Base-by-base conservation (phyloP, 1,140 invertebrate genomes). In the Drosophila prosaltans region DNA sequence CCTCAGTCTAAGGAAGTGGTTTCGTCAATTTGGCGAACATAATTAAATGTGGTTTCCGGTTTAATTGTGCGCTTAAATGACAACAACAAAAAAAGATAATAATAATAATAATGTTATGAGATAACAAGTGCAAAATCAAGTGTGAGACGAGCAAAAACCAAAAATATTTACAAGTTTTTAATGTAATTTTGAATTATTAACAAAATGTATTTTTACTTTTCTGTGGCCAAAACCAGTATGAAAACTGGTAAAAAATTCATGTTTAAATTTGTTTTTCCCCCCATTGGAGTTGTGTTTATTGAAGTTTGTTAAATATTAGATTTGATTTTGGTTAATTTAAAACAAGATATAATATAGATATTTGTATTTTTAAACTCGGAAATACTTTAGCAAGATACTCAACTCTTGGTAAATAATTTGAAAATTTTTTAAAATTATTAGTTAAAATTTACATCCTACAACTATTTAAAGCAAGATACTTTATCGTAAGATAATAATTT, bases 1-100 rank as follows among this genome's bases (percentile, higher is more conserved):
- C 21, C n/a, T n/a, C 32, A 39, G 55, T 21, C 55, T 58, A 39
- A 60, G 65, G 57, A 68, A 61, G 65, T 48, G 65, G 55, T 68
- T 60, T 48, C 65, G 43, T 40, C 65, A 66, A 43, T 58, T 54
- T 65, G 9, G 48, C 48, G 40, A 65, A 65, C 48, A 55, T 55
- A 54, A 65, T 65, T 65, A 54, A 55, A 65, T 65, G 36, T 24
- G 36, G 24, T 55, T 54, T 65, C 24, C 45, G 24, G 39, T 51
- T n/a, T 40, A 55, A 63, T 59, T 63, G 21, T 63, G 28, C 21
- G 48, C 24, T 58, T 36, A 24, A 36, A 16, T 24, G 57, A 11
- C 36, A 4, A 43, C 26, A 28, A 55, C 32, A 62, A 21, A 41
- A 43, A 30, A 43, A 43, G 26, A 61, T 7, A 10, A n/a, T 21